Conservation (phyloP, 2,797 vertebrate genomes). For the Decapterus maruadsi region DNA sequence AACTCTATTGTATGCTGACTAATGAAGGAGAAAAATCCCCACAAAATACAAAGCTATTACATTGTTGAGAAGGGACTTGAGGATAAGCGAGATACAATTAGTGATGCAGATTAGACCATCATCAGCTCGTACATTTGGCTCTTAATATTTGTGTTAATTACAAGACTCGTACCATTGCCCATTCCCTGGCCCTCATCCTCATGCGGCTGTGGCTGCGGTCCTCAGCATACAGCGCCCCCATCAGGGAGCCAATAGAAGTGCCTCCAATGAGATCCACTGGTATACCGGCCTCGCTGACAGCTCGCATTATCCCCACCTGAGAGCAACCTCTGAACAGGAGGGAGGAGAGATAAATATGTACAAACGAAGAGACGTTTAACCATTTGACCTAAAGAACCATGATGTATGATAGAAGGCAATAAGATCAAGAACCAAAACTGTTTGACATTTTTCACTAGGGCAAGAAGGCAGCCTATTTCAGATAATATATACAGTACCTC, state of each 20-base stretch:
- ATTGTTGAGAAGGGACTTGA: background rate
- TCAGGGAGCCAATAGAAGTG: constrained; percentile 93
- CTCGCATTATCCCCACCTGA: constrained; percentile 93
- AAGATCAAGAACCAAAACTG: background rate
- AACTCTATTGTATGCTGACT: background rate
- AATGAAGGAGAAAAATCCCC: background rate
- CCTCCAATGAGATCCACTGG: constrained; percentile 94
- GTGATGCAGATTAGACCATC: background rate
- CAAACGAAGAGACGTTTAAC: background rate
- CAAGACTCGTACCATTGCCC: constrained; percentile 90
- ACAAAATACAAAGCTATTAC: background rate
- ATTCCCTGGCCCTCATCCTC: constrained; percentile 92
- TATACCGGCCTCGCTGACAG: constrained; percentile 90
- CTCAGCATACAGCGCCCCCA: constrained; percentile 94
- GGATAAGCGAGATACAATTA: constrained; percentile 1
- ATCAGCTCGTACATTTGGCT: background rate
- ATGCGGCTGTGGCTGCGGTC: constrained; percentile 92
- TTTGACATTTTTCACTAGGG: background rate
- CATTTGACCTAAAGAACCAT: background rate
- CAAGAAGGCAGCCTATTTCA: background rate
- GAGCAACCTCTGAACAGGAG: constrained; percentile 89
- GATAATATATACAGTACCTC: background rate
- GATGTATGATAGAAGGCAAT: background rate
- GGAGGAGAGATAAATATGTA: background rate
- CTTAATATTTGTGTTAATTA: background rate